Evolutionary conservation across 2,113 vertebrate species (phyloP), one percentile per base, ranked within the genome.

Genomic region (Camelus dromedarius): DNA sequence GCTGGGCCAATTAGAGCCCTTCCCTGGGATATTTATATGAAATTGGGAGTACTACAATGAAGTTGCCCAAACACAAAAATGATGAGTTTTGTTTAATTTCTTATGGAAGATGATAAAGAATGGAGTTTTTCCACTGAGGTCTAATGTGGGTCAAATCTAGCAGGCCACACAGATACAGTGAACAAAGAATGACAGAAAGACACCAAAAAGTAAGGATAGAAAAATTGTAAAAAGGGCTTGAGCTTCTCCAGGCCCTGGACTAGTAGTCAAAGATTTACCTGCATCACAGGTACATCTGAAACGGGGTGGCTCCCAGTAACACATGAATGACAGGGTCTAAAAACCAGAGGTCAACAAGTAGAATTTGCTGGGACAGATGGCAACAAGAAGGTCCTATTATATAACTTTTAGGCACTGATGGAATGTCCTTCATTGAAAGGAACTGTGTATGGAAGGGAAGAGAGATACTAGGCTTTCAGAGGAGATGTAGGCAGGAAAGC

Each of bases 351-450:
- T 92, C 46, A 73, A 66, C 46, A 70, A 58, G 73, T 42, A 85
- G 88, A 95, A 95, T 19, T 67, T 70, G 4, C 38, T 58, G 30
- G 58, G 79, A 50, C 20, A 85, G 18, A 86, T 26, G 24, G 38
- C 35, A 91, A 54, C 30, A 91, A 77, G 76, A 91, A 93, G 26
- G 46, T 50, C 32, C n/a, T 92, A 46, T 92, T 89, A 52, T 24
- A 4, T 72, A 70, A 70, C 50, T 90, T 83, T 75, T 16, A 67
- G 69, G 32, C 89, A 81, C 10, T n/a, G 19, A 76, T 85, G 56
- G 76, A 72, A 91, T 93, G 89, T 97, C 67, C 96, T 86, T 93
- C 4, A 18, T 38, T 18, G 76, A 77, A 79, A 58, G 48, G 50
- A 88, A 62, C 50, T 28, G 3, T 46, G 8, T 95, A 24, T 48